Conservation (phyloP, 30 jellyfish, hydroid and myxozoan genomes). For the Cassiopea xamachana region DNA sequence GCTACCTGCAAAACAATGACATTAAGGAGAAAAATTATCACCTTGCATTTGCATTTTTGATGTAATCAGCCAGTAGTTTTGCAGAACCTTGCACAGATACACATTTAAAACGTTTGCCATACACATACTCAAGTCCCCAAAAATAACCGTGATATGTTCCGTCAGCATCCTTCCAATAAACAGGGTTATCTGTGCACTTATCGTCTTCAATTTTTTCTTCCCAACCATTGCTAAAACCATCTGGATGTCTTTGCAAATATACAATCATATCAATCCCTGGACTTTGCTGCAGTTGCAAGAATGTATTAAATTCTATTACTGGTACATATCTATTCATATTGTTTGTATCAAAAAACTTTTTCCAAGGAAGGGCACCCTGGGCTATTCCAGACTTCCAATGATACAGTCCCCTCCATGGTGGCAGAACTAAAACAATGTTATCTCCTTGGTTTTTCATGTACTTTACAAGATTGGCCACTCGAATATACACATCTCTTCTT, state of each 20-base stretch:
- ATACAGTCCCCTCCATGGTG: constrained; percentile 96
- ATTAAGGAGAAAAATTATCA: background rate
- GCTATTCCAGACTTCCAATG: constrained; percentile 83
- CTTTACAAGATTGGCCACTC: constrained; percentile 94
- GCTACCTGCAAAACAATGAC: too few species aligned
- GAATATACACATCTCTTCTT: constrained; percentile 88
- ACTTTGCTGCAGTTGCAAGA: constrained; percentile 53
- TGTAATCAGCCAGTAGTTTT: constrained; percentile 61
- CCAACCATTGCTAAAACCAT: constrained; percentile 90
- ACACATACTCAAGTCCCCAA: constrained; percentile 85
- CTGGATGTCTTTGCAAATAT: constrained; percentile 95
- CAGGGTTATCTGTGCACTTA: constrained; percentile 72
- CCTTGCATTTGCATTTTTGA: constrained; percentile 39
- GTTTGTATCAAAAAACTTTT: constrained; percentile 75
- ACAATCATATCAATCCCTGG: constrained; percentile 80
- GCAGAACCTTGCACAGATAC: constrained; percentile 92
- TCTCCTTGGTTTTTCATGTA: constrained; percentile 72
- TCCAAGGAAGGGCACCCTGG: constrained; percentile 93
- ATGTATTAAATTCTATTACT: constrained; percentile 85
- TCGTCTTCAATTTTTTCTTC: constrained; percentile 83
- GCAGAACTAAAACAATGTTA: constrained; percentile 86
- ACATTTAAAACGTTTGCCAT: constrained; percentile 85
- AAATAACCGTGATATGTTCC: constrained; percentile 79
- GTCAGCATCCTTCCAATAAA: constrained; percentile 69
- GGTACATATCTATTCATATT: constrained; percentile 84